Evolutionary conservation across 2,797 vertebrate genomes (phyloP), one percentile per base, ranked within the genome.

Genomic region (Eutrigla gurnardus): DNA sequence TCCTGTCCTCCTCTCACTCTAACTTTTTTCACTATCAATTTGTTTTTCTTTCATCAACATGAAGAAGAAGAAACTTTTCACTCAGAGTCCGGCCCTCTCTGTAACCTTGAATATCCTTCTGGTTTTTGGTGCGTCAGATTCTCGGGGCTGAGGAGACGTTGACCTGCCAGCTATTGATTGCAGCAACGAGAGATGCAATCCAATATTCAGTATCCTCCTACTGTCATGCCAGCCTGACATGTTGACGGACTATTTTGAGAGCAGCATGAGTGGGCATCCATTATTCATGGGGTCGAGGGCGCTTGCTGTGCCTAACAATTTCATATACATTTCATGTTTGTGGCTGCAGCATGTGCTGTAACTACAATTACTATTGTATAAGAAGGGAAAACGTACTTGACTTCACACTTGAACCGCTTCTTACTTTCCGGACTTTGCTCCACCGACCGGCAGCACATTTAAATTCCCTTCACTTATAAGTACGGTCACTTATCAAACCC

Each of bases 241-340:
- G 80, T 84, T 81, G 81, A 89, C 76, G 73, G 60, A 82, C 84
- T 92, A 92, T 92, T 92, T 90, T 58, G 61, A 90, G 90, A 79
- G 17, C 62, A 53, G 81, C 73, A 50, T 87, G 71, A 89, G 81
- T 63, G 46, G 32, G 1, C 58, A 86, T 92, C 87, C 57, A 93
- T 90, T 89, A 92, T 91, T 91, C 46, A 93, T 91, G 72, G 57
- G 49, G 72, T 80, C 5, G 11, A 45, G 42, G 63, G 71, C 72
- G 72, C 74, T 81, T 3, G 7, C 47, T 77, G 59, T 17, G 57
- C 70, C 50, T 33, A 73, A 73, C 73, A 37, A 68, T 65, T 70
- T 77, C 71, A 83, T 65, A 45, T 37, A 54, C 76, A 78, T 55
- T 77, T 81, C 17, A 45, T 66, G 46, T 50, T 60, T 70, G 49